Base-by-base conservation (phyloP, 2,797 vertebrate species). In the Avahi laniger region DNA sequence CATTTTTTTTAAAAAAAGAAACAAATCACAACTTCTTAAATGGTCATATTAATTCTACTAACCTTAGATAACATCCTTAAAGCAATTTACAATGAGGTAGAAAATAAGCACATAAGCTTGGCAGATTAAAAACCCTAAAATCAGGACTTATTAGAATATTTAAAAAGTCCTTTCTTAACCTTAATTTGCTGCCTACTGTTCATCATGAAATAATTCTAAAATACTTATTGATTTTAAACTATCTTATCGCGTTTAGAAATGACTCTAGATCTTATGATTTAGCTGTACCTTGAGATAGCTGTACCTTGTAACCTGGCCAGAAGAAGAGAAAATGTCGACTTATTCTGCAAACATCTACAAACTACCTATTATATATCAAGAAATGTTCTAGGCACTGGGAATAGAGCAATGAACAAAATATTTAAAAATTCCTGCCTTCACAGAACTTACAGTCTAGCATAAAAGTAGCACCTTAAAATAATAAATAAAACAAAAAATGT, bases 181-280 rank as follows among this genome's bases (percentile, higher is more conserved):
- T 96, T 72, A 93, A 81, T 69, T 73, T 86, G 79, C 12, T 63
- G 0, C 28, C 61, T 75, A 65, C 4, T 63, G 43, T 70, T 95
- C 38, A 93, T 43, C 72, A n/a, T 86, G 20, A 76, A 92, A 75
- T 85, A 92, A 95, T 85, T 93, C 24, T 48, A 91, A 97, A 94
- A 79, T 76, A 86, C 6, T 89, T 93, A 83, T 1, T 94, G 41
- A 87, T 70, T 89, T 89, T 83, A 82, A 93, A 89, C 46, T 65
- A 89, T 22, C 4, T 89, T 80, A 93, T 50, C 15, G 41, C 35
- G 89, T 83, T 92, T 88, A 97, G 46, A 89, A 96, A 82, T 75
- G 79, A 89, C 15, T 57, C 43, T 5, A 80, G 52, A 67, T 65
- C 18, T 59, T 83, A 94, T 91, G 38, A 85, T 94, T 75, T 79